These are phyloP conservation scores for Catotricha subobsoleta DNA, from an alignment of 2,888 invertebrate genomes.

Conservation along the genomic window DNA sequence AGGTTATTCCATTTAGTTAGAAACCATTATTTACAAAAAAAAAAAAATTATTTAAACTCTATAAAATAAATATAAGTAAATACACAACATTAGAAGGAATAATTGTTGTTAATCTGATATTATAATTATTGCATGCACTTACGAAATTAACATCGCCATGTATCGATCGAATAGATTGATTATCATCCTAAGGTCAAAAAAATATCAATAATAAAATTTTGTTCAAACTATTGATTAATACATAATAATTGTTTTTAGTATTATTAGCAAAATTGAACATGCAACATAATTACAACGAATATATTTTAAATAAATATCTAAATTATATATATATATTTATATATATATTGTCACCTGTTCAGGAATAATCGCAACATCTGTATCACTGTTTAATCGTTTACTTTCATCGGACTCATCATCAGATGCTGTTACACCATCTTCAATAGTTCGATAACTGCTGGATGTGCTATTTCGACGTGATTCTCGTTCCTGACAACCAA, in stretches of 20 bases:
- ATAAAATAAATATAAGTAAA: background rate
- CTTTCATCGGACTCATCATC: conserved; percentile 27
- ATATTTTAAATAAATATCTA: too few species aligned
- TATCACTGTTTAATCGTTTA: conserved; percentile 13
- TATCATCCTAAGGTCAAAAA: conserved; percentile 10
- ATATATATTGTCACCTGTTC: conserved; percentile 33
- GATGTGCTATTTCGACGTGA: conserved; percentile 1
- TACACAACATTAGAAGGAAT: background rate
- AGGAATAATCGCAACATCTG: conserved; percentile 34
- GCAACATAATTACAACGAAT: too few species aligned
- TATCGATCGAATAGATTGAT: conserved; percentile 10
- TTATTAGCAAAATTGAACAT: too few species aligned
- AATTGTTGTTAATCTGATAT: too few species aligned
- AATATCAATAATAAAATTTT: too few species aligned
- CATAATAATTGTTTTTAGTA: too few species aligned
- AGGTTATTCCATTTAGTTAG: too few species aligned
- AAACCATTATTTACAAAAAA: too few species aligned
- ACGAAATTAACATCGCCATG: conserved; percentile 17
- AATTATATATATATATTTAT: too few species aligned
- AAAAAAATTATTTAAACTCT: background rate
- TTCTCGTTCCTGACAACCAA: conserved; percentile 32
- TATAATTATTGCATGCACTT: conserved; percentile 13
- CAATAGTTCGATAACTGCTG: conserved; percentile 5
- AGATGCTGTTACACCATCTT: conserved; percentile 4
- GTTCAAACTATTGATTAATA: too few species aligned